Percentiles rank a stretch among this genome's conserved stretches.
Evolutionary conservation across 2,797 vertebrate species (phyloP).

Genomic region (Periophthalmus magnuspinnatus): DNA sequence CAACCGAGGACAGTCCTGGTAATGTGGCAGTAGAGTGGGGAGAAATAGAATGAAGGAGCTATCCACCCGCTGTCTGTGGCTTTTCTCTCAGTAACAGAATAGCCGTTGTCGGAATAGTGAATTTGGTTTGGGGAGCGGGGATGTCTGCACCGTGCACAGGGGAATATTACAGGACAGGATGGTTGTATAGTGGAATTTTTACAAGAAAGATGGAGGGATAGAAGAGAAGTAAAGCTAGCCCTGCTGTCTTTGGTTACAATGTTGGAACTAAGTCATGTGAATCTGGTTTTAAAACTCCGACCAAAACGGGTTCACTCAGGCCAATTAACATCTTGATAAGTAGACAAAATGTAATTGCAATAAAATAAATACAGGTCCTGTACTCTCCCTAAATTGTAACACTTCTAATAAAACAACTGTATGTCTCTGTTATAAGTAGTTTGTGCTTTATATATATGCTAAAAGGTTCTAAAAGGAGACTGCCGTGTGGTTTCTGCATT

Average conservation of each 20-base stretch:
- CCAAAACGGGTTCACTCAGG: constrained; percentile 23
- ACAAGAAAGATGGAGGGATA: constrained; percentile 50
- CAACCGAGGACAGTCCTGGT: constrained; percentile 70
- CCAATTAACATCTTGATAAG: background rate
- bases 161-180: constrained; percentile 72
- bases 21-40: constrained; percentile 33
- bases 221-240: constrained; percentile 45
- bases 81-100: constrained; percentile 64
- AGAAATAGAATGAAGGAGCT: constrained; percentile 46
- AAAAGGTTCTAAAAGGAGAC: no score
- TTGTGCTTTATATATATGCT: no score
- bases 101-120: constrained; percentile 27
- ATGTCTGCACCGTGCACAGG: constrained; percentile 49
- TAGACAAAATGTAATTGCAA: no score
- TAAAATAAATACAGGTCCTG: no score
- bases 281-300: background rate
- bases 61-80: constrained; percentile 71
- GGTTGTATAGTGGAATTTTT: constrained; percentile 39
- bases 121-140: constrained; percentile 31
- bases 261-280: background rate
- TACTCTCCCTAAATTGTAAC: no score
- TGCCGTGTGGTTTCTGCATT: no score
- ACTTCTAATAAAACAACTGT: no score
- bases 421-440: no score
- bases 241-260: background rate